These are phyloP conservation scores for Falco concolor DNA, from an alignment of 2,797 vertebrate species.

Conservation along the genomic window DNA sequence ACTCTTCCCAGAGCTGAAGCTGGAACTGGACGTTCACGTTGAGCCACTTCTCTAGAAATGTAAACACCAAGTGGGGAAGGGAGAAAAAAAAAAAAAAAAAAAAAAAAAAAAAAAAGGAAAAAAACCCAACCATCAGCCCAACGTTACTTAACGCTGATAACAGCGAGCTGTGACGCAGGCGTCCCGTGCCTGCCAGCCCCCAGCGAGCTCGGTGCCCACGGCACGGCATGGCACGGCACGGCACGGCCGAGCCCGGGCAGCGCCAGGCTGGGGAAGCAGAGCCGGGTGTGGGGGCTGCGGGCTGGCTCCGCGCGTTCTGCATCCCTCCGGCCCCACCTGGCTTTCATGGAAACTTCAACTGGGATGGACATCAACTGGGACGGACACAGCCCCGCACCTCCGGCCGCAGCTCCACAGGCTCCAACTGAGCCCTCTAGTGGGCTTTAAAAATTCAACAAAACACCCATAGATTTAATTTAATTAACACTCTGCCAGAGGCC, in stretches of 20 bases:
- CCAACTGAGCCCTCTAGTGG: conserved; percentile 48
- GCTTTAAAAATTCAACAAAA: not conserved
- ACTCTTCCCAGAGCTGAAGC: not conserved
- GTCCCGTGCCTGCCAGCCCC: not conserved
- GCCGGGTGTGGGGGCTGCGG: not conserved
- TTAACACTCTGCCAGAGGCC: conserved; percentile 39
- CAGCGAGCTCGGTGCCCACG: rapidly evolving
- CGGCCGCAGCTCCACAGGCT: not conserved
- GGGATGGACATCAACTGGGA: not conserved
- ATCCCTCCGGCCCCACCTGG: not conserved
- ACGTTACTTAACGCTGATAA: not conserved
- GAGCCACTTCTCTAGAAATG: not conserved
- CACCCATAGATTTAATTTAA: conserved; percentile 33
- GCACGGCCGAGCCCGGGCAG: not conserved
- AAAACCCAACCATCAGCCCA: not conserved
- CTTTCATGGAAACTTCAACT: too few relatives aligned
- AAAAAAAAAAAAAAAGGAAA: too few relatives aligned
- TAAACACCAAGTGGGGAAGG: not conserved
- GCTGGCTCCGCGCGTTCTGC: rapidly evolving
- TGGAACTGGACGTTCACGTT: not conserved
- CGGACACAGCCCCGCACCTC: not conserved
- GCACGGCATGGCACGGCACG: rapidly evolving
- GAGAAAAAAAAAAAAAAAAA: not conserved
- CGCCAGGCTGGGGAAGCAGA: not conserved
- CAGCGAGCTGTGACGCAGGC: not conserved